Evolutionary conservation across 2,797 vertebrate species (phyloP).

Genomic region (Manis pentadactyla): DNA sequence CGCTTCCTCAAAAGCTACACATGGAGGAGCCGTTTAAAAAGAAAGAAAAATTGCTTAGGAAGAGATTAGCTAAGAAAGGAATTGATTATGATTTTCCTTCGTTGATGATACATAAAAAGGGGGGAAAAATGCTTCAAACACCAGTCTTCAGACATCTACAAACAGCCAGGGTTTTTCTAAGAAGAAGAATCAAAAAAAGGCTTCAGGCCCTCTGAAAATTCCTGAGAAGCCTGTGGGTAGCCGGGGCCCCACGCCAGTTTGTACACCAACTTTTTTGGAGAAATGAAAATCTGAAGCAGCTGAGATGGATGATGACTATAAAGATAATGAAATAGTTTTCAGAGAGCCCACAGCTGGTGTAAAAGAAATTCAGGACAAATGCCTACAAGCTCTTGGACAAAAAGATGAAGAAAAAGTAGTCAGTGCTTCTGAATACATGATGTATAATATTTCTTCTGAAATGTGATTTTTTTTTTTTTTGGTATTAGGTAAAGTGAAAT

Average conservation of each 20-base stretch:
- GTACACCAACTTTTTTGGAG: conserved; percentile 93
- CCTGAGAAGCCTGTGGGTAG: not conserved
- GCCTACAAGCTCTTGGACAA: too few relatives aligned
- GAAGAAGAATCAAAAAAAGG: conserved; percentile 77
- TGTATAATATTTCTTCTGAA: too few relatives aligned
- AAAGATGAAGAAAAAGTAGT: too few relatives aligned
- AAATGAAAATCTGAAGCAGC: conserved; percentile 88
- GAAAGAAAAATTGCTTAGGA: conserved; percentile 92
- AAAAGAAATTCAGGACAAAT: too few relatives aligned
- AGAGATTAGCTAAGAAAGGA: conserved; percentile 91
- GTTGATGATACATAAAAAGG: conserved; percentile 82
- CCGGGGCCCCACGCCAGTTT: conserved; percentile 89
- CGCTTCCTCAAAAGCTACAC: conserved; percentile 80
- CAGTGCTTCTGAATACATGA: too few relatives aligned
- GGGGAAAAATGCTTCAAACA: not conserved
- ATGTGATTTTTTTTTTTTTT: too few relatives aligned
- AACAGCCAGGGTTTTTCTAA: conserved; percentile 36
- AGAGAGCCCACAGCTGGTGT: conserved; percentile 76
- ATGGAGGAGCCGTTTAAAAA: conserved; percentile 89
- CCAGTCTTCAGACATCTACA: not conserved
- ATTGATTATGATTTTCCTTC: conserved; percentile 95
- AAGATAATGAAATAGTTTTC: conserved; percentile 91
- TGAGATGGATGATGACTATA: conserved; percentile 77
- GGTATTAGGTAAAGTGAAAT: too few relatives aligned
- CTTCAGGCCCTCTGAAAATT: conserved; percentile 19